Percentiles rank a stretch among this genome's conserved stretches.
phyloP scores from a whole-genome alignment of 2,888 invertebrate genomes.

The Acronicta leporina region DNA sequence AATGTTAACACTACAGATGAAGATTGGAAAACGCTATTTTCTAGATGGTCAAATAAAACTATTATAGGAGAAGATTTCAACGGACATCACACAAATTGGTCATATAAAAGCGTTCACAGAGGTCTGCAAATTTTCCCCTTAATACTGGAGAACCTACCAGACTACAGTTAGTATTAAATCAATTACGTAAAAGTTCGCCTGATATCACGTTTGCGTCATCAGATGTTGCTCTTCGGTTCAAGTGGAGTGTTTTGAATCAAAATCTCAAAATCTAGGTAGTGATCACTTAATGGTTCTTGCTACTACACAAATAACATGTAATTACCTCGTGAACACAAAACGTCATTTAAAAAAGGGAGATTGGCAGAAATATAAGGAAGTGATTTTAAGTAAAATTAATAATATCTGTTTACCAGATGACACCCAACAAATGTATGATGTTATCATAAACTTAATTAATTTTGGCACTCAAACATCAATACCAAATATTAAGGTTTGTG shows the following conservation, averaged over 20 bases:
- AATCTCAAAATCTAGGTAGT: no score
- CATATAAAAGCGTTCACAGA: neutral
- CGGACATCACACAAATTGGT: neutral
- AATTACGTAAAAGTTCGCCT: no score
- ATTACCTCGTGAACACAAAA: no score
- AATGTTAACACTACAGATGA: no score
- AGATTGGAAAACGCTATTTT: constrained; percentile 1
- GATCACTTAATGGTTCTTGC: no score
- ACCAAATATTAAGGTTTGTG: neutral
- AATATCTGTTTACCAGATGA: neutral
- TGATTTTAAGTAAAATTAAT: neutral
- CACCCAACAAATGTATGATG: constrained; percentile 5
- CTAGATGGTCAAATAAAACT: constrained; percentile 23
- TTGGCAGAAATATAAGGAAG: constrained; percentile 6
- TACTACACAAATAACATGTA: no score
- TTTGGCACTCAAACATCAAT: constrained; percentile 1
- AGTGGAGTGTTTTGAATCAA: no score
- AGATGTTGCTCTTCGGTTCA: no score
- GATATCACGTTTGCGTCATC: no score
- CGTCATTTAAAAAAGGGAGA: constrained; percentile 6
- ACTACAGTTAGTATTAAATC: no score
- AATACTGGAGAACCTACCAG: no score
- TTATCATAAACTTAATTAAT: constrained; percentile 2
- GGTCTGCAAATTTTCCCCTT: neutral
- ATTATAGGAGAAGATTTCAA: constrained; percentile 1